Base-by-base conservation (phyloP, 2,888 invertebrate species). In the Aricia artaxerxes region DNA sequence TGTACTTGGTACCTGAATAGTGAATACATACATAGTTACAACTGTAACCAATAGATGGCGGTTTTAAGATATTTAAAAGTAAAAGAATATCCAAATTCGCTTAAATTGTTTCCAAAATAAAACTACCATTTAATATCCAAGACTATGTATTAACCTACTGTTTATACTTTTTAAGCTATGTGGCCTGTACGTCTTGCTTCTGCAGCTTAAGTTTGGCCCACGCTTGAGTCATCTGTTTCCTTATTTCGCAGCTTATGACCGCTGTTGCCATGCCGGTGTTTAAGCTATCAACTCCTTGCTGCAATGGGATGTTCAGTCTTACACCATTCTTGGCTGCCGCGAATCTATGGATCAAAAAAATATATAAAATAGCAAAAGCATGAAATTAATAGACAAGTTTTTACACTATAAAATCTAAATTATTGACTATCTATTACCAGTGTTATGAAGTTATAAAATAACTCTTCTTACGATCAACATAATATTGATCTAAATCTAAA, bases 231-330 rank as follows among this genome's bases (percentile, higher is more conserved):
- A 95, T 91, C 88, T 97, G 97, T 84, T 96, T 95, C 85, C 95
- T 95, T 77, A 98, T 96, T 95, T 99, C 98, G 91, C 97, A 99
- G 40, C 97, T 95, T 84, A 99, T 95, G 64, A 99, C 95, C 24
- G 97, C 97, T 35, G 97, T 93, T 0, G 99, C 98, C 87, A 97
- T 96, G 6, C 97, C 96, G 2, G 97, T 96, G 89, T 99, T 99
- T 78, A 99, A 94, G 88, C 98, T 98, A 77, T 99, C 97, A 1
- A 98, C 95, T 6, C 96, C 95, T 86, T 95, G 95, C 80, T 95
- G 95, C 84, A 99, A 90, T 0, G 99, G 98, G 82, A 99, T 97
- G 88, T 97, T 96, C 53, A 99, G 87, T 83, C 97, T 95, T 49
- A 95, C 88, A 11, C 97, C 97, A 79, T 95, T 93, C 80, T 89